Conservation (phyloP, 2,888 invertebrate genomes). For the Ophion ventricosus region DNA sequence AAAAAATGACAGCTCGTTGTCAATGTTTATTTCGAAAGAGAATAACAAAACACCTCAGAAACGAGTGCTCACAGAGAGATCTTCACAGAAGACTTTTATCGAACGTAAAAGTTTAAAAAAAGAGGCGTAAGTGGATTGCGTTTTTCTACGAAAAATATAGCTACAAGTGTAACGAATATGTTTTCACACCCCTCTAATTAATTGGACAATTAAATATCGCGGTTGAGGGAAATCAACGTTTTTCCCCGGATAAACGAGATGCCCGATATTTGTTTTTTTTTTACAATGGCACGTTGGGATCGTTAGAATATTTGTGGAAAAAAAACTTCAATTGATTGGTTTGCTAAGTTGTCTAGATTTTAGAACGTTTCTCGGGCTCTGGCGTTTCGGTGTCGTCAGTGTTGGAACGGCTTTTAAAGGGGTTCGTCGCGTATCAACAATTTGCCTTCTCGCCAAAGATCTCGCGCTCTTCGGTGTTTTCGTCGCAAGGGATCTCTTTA, state of each 20-base stretch:
- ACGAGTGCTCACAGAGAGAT: constrained; percentile 28
- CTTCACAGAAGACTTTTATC: constrained; percentile 56
- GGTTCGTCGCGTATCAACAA: constrained; percentile 85
- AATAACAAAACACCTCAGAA: constrained; percentile 13
- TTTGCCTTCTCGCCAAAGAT: constrained; percentile 83
- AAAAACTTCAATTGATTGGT: constrained; percentile 65
- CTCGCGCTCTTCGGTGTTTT: constrained; percentile 85
- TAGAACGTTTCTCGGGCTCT: constrained; percentile 77
- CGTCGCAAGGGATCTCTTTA: constrained; percentile 86
- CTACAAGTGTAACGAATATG: neutral
- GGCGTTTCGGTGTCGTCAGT: constrained; percentile 77
- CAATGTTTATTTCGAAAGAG: constrained; percentile 26
- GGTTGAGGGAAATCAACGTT: neutral
- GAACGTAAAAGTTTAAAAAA: constrained; percentile 10
- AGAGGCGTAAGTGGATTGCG: neutral
- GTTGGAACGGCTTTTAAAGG: constrained; percentile 84
- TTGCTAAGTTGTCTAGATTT: constrained; percentile 75
- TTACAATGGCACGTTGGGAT: constrained; percentile 56
- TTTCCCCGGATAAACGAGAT: neutral
- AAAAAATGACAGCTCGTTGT: constrained; percentile 29
- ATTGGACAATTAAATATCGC: neutral
- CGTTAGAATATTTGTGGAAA: constrained; percentile 35
- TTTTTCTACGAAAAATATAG: neutral
- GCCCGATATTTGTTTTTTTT: constrained; percentile 7
- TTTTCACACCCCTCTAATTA: neutral